A percentile compares a stretch with the other conserved stretches of the same genome.
phyloP scores from a whole-genome alignment of 1,140 invertebrate genomes.

The Heliconius nattereri region DNA sequence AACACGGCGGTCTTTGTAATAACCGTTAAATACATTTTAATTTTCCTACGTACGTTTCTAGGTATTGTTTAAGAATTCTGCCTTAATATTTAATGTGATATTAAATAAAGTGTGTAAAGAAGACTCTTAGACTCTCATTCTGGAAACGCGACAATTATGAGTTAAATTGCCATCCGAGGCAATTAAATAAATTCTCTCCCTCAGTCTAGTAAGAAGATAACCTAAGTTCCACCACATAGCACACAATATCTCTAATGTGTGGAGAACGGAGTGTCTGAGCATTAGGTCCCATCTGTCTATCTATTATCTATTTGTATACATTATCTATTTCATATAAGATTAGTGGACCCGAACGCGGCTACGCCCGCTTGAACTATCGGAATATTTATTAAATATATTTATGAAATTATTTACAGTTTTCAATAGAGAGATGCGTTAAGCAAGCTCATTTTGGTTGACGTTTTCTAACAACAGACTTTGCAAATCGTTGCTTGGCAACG shows the following conservation, averaged over 20 bases:
- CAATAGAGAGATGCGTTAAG: too few relatives aligned
- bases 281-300: not conserved
- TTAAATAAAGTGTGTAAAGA: not conserved
- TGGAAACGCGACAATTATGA: too few relatives aligned
- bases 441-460: too few relatives aligned
- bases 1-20: not conserved
- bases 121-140: not conserved
- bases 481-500: too few relatives aligned
- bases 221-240: not conserved
- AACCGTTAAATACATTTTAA: conserved; percentile 7
- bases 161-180: too few relatives aligned
- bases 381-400: too few relatives aligned
- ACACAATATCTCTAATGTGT: not conserved
- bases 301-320: too few relatives aligned
- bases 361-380: too few relatives aligned
- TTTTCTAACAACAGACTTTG: too few relatives aligned
- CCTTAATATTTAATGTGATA: not conserved
- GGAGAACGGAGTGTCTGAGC: not conserved
- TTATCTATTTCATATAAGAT: not conserved
- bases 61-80: not conserved
- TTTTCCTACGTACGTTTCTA: not conserved
- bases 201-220: not conserved
- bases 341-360: too few relatives aligned
- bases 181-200: not conserved
- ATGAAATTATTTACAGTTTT: too few relatives aligned